Conservation (phyloP, 2,888 invertebrate species). For the Clistopyga incitator region DNA sequence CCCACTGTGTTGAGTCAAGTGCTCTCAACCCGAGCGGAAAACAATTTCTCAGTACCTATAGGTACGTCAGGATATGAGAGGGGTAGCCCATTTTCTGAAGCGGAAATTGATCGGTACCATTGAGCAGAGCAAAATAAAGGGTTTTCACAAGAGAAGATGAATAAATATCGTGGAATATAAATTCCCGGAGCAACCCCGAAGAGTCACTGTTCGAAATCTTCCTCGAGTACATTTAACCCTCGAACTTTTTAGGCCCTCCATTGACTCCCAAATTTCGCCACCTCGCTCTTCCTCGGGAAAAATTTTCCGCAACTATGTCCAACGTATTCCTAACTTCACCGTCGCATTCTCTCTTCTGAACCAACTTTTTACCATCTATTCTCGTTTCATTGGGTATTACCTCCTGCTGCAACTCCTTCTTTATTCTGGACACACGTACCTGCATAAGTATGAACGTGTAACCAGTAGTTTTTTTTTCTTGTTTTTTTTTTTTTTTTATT, state of each 20-base stretch:
- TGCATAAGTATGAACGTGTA: neutral
- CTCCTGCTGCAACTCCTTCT: neutral
- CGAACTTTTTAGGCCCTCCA: neutral
- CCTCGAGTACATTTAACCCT: neutral
- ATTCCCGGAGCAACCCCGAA: neutral
- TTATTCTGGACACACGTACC: neutral
- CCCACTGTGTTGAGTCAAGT: slow-evolving; percentile 8
- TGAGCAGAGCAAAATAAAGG: slow-evolving; percentile 12
- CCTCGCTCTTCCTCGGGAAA: neutral
- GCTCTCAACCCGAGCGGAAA: slow-evolving; percentile 11
- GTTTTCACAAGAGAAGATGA: neutral
- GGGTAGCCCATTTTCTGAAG: slow-evolving; percentile 12
- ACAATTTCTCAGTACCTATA: slow-evolving; percentile 8
- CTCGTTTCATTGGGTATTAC: slow-evolving; percentile 18
- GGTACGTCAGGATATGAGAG: neutral
- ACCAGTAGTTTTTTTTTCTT: too few relatives aligned
- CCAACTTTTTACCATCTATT: slow-evolving; percentile 3
- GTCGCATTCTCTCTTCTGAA: neutral
- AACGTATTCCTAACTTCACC: neutral
- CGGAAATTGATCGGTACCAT: slow-evolving; percentile 30
- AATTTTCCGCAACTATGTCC: neutral
- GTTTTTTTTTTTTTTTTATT: too few relatives aligned
- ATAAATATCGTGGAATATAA: neutral
- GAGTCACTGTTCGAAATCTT: neutral
- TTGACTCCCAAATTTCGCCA: slow-evolving; percentile 1